A percentile compares a stretch with the other conserved stretches of the same genome.
These are phyloP conservation scores for Aphidoletes aphidimyza DNA, from an alignment of 2,888 invertebrate species.

Conservation along the genomic window DNA sequence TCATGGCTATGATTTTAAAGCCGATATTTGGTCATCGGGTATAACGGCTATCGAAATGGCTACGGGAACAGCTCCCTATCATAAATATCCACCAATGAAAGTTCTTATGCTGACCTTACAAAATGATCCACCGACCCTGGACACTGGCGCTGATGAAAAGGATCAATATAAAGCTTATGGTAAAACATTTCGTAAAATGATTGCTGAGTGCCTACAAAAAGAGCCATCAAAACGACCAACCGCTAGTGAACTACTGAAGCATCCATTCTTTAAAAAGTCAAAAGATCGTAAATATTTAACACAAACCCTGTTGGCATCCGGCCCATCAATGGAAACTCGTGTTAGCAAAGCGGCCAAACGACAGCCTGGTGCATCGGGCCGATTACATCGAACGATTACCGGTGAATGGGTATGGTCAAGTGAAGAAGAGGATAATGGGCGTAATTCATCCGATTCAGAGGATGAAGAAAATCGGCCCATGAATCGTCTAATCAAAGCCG, in stretches of 20 bases:
- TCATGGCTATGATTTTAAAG: slow-evolving; percentile 98
- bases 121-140: slow-evolving; percentile 96
- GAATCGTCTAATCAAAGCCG: slow-evolving; percentile 72
- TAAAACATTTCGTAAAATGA: slow-evolving; percentile 96
- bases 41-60: slow-evolving; percentile 98
- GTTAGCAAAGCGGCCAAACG: slow-evolving; percentile 86
- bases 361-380: slow-evolving; percentile 86
- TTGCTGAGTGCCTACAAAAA: slow-evolving; percentile 95
- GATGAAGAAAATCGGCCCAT: slow-evolving; percentile 70
- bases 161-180: slow-evolving; percentile 98
- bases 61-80: slow-evolving; percentile 97
- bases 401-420: slow-evolving; percentile 99
- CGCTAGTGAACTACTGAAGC: slow-evolving; percentile 93
- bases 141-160: slow-evolving; percentile 94
- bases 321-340: slow-evolving; percentile 89
- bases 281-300: slow-evolving; percentile 91
- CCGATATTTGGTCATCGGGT: slow-evolving; percentile 81
- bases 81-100: slow-evolving; percentile 99
- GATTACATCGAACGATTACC: slow-evolving; percentile 91
- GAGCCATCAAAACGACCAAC: slow-evolving; percentile 94
- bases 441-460: slow-evolving; percentile 69
- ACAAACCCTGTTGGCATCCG: slow-evolving; percentile 84
- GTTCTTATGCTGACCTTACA: slow-evolving; percentile 97
- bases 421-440: slow-evolving; percentile 83
- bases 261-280: slow-evolving; percentile 97